Conservation (phyloP, 2,797 vertebrate genomes). For the Hyperoplus immaculatus region DNA sequence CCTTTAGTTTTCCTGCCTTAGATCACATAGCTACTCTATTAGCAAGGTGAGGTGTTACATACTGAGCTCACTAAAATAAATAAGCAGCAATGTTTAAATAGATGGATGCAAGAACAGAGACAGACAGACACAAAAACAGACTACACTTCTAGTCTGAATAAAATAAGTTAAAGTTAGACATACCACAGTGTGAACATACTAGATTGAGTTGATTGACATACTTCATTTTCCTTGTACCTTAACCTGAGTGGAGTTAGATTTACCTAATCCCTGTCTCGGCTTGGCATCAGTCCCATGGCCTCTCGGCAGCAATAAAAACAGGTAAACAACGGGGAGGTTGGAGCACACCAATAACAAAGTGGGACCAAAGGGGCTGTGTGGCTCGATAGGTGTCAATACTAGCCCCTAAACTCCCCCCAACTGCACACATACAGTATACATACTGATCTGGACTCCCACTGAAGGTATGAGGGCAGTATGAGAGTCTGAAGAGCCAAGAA, state of each 20-base stretch:
- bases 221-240: conserved; percentile 34
- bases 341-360: conserved; percentile 38
- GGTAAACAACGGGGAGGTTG: conserved; percentile 56
- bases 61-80: conserved; percentile 1
- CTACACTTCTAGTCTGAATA: background rate
- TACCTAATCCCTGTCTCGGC: conserved; percentile 33
- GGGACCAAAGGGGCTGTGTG: conserved; percentile 32
- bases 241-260: conserved; percentile 41
- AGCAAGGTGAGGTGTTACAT: background rate
- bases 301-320: conserved; percentile 57
- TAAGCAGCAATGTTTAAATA: background rate
- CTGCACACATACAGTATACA: background rate
- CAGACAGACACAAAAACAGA: background rate
- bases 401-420: background rate
- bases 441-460: background rate
- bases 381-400: conserved; percentile 42
- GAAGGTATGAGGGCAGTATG: background rate
- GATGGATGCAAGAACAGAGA: background rate
- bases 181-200: conserved; percentile 8
- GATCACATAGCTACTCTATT: background rate
- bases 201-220: conserved; percentile 13
- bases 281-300: conserved; percentile 22
- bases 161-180: conserved; percentile 5
- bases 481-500: conserved; percentile 12
- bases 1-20: conserved; percentile 9